Conservation (phyloP, 2,797 vertebrate species). For the Antennarius maculatus region DNA sequence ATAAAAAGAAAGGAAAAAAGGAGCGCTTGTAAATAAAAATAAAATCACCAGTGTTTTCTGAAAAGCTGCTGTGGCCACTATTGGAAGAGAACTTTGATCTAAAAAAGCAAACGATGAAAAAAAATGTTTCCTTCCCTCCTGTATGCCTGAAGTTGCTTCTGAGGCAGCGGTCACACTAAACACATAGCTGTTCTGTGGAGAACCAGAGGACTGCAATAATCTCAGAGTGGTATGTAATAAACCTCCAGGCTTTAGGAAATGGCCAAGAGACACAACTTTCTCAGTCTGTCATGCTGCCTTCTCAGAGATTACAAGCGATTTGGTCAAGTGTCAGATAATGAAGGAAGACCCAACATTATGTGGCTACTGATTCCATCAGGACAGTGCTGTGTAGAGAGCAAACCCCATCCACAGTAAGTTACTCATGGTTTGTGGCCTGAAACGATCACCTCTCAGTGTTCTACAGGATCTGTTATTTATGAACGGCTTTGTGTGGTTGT, state of each 20-base stretch:
- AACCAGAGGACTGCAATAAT: slow-evolving; percentile 58
- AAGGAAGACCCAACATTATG: slow-evolving; percentile 46
- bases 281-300: slow-evolving; percentile 19
- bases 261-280: slow-evolving; percentile 40
- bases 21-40: neutral
- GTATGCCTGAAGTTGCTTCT: slow-evolving; percentile 18
- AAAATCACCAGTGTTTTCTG: slow-evolving; percentile 15
- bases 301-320: slow-evolving; percentile 46
- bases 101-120: slow-evolving; percentile 35
- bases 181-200: slow-evolving; percentile 53
- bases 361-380: slow-evolving; percentile 40
- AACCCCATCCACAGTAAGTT: slow-evolving; percentile 36
- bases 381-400: slow-evolving; percentile 22
- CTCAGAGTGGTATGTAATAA: slow-evolving; percentile 46
- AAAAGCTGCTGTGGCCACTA: slow-evolving; percentile 13
- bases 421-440: slow-evolving; percentile 48
- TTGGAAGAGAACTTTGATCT: slow-evolving; percentile 23
- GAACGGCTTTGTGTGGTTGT: slow-evolving; percentile 31
- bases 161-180: slow-evolving; percentile 60
- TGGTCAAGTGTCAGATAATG: slow-evolving; percentile 56
- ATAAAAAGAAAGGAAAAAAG: neutral
- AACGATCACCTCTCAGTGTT: slow-evolving; percentile 51
- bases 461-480: slow-evolving; percentile 45
- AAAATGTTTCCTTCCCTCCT: neutral
- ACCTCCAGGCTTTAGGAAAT: slow-evolving; percentile 27